A percentile compares a stretch with the other conserved stretches of the same genome.
These are phyloP conservation scores for Endotricha flammealis DNA, from an alignment of 2,888 invertebrate species.

Conservation along the genomic window DNA sequence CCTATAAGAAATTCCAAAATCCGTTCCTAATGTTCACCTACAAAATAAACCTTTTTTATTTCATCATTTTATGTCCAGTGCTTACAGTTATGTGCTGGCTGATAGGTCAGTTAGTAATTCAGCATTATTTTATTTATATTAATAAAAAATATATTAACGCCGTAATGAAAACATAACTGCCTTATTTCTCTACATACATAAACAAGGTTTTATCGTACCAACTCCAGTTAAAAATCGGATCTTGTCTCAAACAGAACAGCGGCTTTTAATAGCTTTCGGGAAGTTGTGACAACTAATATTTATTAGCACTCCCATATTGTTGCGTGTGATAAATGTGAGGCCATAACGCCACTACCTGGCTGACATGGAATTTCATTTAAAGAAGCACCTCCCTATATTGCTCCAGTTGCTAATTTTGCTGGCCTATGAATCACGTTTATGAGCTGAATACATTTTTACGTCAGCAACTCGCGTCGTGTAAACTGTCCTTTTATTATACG, in stretches of 20 bases:
- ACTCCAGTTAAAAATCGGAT: not conserved
- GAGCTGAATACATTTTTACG: constrained; percentile 57
- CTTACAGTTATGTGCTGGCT: too few species aligned
- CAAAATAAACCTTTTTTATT: too few species aligned
- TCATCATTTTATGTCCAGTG: too few species aligned
- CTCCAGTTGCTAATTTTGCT: constrained; percentile 60
- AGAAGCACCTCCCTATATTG: constrained; percentile 49
- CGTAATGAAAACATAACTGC: too few species aligned
- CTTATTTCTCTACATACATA: too few species aligned
- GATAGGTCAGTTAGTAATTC: too few species aligned
- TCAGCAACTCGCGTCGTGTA: constrained; percentile 1
- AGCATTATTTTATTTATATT: too few species aligned
- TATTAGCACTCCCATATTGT: constrained; percentile 60
- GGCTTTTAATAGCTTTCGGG: constrained; percentile 19
- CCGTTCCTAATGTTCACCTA: too few species aligned
- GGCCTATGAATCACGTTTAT: constrained; percentile 61
- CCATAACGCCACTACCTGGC: constrained; percentile 44
- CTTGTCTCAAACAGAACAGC: not conserved
- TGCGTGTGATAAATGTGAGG: constrained; percentile 55
- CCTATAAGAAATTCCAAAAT: too few species aligned
- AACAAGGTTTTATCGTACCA: not conserved
- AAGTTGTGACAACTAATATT: constrained; percentile 59
- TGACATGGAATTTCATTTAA: constrained; percentile 73
- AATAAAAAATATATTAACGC: too few species aligned
- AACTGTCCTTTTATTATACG: not conserved